Conservation (phyloP, 2,113 vertebrate genomes). For the Hippolais icterina region DNA sequence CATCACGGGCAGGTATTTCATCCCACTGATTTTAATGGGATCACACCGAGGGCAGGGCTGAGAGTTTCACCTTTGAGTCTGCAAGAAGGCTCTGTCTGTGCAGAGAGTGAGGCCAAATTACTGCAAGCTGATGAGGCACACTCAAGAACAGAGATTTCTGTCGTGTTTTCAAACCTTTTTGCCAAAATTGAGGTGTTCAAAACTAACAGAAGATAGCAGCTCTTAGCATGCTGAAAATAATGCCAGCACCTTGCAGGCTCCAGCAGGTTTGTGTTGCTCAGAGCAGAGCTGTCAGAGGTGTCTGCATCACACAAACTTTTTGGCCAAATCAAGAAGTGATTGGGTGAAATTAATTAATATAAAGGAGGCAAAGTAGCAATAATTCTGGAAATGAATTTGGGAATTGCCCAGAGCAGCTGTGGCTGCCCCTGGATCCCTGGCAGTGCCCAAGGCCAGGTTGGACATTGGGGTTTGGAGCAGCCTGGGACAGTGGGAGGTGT, state of each 20-base stretch:
- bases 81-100: not conserved
- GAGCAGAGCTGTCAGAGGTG: not conserved
- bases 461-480: accelerated
- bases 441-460: accelerated
- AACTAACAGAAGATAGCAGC: not conserved
- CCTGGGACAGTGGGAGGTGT: not conserved
- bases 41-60: not conserved
- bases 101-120: not conserved
- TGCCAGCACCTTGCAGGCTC: not conserved
- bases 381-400: not conserved
- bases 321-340: not conserved
- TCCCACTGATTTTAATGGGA: conserved; percentile 30
- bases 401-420: not conserved
- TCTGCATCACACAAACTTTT: not conserved
- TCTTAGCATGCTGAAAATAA: not conserved
- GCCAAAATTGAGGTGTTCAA: not conserved
- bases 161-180: not conserved
- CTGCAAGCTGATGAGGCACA: not conserved
- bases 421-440: not conserved
- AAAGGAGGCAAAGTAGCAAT: not conserved
- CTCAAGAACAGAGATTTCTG: not conserved
- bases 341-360: not conserved
- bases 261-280: not conserved
- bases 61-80: not conserved
- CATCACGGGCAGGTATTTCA: not conserved